Evolutionary conservation across 1,140 invertebrate species (phyloP).

Genomic region (Mamestra configurata): DNA sequence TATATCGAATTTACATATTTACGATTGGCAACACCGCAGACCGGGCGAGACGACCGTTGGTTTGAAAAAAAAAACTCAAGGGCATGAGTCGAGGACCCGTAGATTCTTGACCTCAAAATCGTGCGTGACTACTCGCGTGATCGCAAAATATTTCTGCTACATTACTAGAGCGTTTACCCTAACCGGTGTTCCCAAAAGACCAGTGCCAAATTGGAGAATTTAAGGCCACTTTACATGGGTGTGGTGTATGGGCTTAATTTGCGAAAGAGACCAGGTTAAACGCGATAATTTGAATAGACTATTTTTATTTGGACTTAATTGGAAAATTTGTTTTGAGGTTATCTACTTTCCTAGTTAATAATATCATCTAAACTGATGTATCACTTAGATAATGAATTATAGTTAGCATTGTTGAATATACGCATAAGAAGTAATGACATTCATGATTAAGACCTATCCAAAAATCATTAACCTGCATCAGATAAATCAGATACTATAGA

Average conservation of each 20-base stretch:
- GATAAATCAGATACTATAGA: not conserved
- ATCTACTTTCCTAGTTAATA: not conserved
- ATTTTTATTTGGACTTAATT: not conserved
- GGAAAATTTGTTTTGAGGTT: not conserved
- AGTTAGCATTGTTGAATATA: no score
- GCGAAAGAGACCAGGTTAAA: constrained; percentile 9
- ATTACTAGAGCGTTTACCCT: constrained; percentile 57
- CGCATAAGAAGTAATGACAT: no score
- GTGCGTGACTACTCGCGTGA: constrained; percentile 52
- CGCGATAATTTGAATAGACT: not conserved
- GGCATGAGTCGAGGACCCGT: constrained; percentile 74
- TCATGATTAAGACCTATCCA: no score
- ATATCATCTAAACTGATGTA: no score
- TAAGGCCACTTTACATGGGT: not conserved
- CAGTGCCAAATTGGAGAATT: constrained; percentile 30
- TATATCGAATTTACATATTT: constrained; percentile 44
- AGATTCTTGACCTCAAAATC: constrained; percentile 78
- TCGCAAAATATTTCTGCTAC: constrained; percentile 56
- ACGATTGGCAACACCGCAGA: constrained; percentile 42
- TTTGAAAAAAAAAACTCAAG: constrained; percentile 77
- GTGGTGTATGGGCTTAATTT: constrained; percentile 15
- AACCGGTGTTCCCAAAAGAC: constrained; percentile 28
- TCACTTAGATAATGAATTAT: no score
- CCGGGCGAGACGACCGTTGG: constrained; percentile 67
- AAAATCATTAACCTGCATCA: not conserved